These are phyloP conservation scores for Sylvietta virens DNA, from an alignment of 2,113 vertebrate genomes.

Conservation along the genomic window DNA sequence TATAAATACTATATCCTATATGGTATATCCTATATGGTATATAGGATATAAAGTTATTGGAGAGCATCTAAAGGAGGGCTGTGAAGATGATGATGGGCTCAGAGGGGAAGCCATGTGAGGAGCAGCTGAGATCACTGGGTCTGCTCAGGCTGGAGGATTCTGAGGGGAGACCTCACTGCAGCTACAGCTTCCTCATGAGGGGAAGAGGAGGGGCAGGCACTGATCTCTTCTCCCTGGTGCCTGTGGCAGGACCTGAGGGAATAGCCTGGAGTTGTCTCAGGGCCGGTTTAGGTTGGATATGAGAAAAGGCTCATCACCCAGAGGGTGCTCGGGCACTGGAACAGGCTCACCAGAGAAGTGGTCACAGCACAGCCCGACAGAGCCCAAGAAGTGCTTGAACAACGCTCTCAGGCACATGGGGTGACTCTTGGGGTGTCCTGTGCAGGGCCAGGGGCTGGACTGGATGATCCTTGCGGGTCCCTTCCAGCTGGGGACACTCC, in stretches of 20 bases:
- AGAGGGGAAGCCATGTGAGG: not conserved
- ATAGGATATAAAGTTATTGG: not conserved
- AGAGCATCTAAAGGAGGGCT: not conserved
- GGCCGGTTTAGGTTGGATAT: fast-evolving
- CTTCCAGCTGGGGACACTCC: fast-evolving
- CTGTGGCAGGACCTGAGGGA: fast-evolving
- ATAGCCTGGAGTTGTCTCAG: not conserved
- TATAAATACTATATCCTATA: no score
- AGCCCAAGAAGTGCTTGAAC: fast-evolving
- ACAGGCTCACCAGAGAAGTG: not conserved
- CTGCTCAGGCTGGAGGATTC: not conserved
- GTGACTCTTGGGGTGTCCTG: not conserved
- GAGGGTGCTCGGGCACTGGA: not conserved
- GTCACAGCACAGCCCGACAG: not conserved
- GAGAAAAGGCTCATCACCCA: not conserved
- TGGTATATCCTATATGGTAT: no score
- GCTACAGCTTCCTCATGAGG: fast-evolving
- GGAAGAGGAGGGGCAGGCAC: not conserved
- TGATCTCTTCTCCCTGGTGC: fast-evolving
- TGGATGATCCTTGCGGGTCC: not conserved
- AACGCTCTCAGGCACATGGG: fast-evolving
- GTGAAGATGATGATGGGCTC: not conserved
- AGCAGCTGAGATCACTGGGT: not conserved
- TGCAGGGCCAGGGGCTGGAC: not conserved
- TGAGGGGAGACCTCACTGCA: not conserved